A percentile compares a stretch with the other conserved stretches of the same genome.
Conservation (phyloP, 2,113 vertebrate genomes). For the Anthoscopus minutus region DNA sequence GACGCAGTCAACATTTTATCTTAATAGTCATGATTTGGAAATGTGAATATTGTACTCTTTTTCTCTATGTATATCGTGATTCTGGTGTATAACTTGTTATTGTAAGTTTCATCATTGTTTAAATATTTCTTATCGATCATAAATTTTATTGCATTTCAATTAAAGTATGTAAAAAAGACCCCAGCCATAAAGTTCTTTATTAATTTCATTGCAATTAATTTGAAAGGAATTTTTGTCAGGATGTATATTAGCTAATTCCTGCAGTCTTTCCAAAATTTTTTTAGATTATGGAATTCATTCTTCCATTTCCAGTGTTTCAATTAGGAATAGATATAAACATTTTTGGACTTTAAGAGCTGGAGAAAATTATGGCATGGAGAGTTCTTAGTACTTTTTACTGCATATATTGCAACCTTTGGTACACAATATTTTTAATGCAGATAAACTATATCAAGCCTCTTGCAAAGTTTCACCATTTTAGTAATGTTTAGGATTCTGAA, state of each 20-base stretch:
- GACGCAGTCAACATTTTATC: not conserved
- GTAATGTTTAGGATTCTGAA: not conserved
- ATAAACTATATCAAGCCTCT: not conserved
- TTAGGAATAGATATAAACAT: not conserved
- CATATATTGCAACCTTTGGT: not conserved
- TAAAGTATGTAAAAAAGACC: fast-evolving
- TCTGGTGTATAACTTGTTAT: not conserved
- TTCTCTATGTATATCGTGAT: not conserved
- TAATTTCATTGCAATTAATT: not conserved
- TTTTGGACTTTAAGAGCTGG: not conserved
- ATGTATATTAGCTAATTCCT: not conserved
- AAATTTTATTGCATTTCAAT: not conserved
- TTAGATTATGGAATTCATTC: not conserved
- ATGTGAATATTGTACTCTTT: not conserved
- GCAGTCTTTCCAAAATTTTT: not conserved
- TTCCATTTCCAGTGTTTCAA: not conserved
- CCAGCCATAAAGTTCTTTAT: not conserved
- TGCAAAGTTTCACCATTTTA: not conserved
- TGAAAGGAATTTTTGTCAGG: not conserved
- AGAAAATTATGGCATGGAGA: not conserved
- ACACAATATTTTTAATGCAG: not conserved
- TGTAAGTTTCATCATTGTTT: not conserved
- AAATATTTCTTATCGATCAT: not conserved
- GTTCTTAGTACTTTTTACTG: not conserved
- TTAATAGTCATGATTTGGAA: not conserved